Evolutionary conservation across 1,140 invertebrate genomes (phyloP), one percentile per base, ranked within the genome.

Genomic region (Lasioglossum albipes): DNA sequence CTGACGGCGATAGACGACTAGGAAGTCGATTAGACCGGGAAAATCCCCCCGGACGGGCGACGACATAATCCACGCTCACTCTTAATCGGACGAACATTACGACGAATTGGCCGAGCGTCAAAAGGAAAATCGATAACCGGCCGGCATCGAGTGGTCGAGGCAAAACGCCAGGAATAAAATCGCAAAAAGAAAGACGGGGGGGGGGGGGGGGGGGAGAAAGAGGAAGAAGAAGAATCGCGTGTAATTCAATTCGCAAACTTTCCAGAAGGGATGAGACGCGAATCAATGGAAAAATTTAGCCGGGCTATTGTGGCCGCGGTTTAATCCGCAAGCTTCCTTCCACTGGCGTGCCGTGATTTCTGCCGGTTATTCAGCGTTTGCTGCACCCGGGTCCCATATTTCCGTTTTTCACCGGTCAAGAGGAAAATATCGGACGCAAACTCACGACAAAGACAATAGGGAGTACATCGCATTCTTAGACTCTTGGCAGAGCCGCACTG

Each of bases 11-110:
- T 77, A 79, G 57, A 75, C 77, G 65, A 81, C 68, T 69, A 81
- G 72, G 68, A 75, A 80, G 83, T 85, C 84, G 83, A 85, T 85
- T 85, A 85, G 79, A 77, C 18, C 36, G 42, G 20, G 49, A 68
- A 75, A 80, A 80, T 75, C 72, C 78, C 62, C 36, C 42, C 16
- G 27, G 7, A 12, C 7, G 20, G 16, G 57, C 78, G 42, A 31
- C 64, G 76, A 62, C 71, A 76, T 75, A 69, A 81, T 75, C 65
- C 79, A 54, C 57, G 79, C 36, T 80, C 61, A 42, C n/a, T 77
- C 66, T 76, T 64, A 69, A 68, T 81, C 66, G 57, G 13, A 64
- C 62, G 31, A 49, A 65, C 62, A 42, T 45, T 57, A 18, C 20
- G 57, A 49, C 45, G 45, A 65, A 64, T 62, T 62, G 20, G 75